Conservation (phyloP, 2,797 vertebrate species). For the Pipistrellus pipistrellus region DNA sequence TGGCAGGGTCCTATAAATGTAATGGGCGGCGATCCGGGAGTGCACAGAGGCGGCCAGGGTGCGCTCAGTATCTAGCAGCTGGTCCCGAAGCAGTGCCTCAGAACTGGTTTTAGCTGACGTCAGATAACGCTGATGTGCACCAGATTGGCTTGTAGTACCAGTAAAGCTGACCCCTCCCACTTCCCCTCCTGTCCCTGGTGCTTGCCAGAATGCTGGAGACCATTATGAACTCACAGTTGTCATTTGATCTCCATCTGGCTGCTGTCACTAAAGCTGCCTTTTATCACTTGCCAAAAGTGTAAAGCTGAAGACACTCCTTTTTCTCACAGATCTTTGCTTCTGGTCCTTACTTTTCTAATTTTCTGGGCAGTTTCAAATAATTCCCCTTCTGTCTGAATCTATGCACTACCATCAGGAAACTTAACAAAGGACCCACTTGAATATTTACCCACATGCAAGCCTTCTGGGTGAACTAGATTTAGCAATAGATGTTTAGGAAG, state of each 20-base stretch:
- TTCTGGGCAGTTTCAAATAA: slow-evolving; percentile 67
- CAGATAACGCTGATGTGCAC: slow-evolving; percentile 66
- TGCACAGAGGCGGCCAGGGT: not conserved
- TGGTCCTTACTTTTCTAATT: slow-evolving; percentile 80
- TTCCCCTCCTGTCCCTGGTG: slow-evolving; percentile 58
- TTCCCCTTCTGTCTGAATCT: slow-evolving; percentile 54
- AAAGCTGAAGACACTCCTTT: slow-evolving; percentile 67
- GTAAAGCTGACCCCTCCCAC: slow-evolving; percentile 61
- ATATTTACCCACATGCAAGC: not conserved
- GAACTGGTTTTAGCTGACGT: slow-evolving; percentile 69
- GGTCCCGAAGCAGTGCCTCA: slow-evolving; percentile 45
- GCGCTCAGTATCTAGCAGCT: slow-evolving; percentile 57
- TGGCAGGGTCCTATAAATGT: slow-evolving; percentile 30
- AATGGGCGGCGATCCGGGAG: not conserved
- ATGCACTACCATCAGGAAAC: not conserved
- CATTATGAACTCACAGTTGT: slow-evolving; percentile 72
- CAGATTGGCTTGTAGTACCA: slow-evolving; percentile 66
- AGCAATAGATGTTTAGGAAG: slow-evolving; percentile 52
- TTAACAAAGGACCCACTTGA: slow-evolving; percentile 16
- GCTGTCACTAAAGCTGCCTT: slow-evolving; percentile 84
- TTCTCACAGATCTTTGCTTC: slow-evolving; percentile 76
- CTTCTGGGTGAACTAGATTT: slow-evolving; percentile 34
- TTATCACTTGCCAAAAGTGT: slow-evolving; percentile 85
- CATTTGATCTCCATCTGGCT: slow-evolving; percentile 84
- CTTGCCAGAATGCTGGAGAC: slow-evolving; percentile 67